Base-by-base conservation (phyloP, 2,888 invertebrate genomes). In the Bembecia ichneumoniformis region DNA sequence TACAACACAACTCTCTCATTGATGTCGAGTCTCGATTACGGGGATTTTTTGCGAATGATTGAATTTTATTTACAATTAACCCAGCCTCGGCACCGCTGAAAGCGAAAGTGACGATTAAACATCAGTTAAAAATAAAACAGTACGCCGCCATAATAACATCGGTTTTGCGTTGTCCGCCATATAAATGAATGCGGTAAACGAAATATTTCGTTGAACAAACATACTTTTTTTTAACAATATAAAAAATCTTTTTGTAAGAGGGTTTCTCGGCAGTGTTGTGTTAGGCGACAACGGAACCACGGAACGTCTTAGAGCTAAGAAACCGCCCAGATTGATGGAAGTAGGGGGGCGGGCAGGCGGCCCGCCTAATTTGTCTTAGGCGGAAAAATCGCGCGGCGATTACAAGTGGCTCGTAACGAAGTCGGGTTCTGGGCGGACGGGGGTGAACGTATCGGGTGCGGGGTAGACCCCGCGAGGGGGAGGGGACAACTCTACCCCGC, bases 331-430 rank as follows among this genome's bases (percentile, higher is more conserved):
- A 46, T 15, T 20, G 4, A 73, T 61, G 71, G 61, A 58, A 68
- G 61, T 66, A 68, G 59, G 64, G 68, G 62, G 74, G 74, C 70
- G 72, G 72, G 16, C 71, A 68, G 64, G 77, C 77, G 77, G 77
- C 70, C 82, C 79, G 82, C 84, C 83, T 87, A 87, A 87, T 86
- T 86, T 82, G 81, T 86, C 86, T 87, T 82, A 84, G 86, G 83
- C 84, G 84, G 84, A 86, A 87, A 86, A 87, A 87, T 84, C 82
- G 82, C 78, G 74, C 74, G 78, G 81, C 81, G 80, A 84, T 86
- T 83, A 86, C 86, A 86, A 86, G 86, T 87, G 84, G 83, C 82
- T 83, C 83, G 82, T 86, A 87, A 87, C 86, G 86, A 87, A 87
- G 84, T 83, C 83, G 82, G 76, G 56, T 64, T 64, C 64, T 60